Evolutionary conservation across 1,140 invertebrate species (phyloP).

Genomic region (Gonioctena quinquepunctata): DNA sequence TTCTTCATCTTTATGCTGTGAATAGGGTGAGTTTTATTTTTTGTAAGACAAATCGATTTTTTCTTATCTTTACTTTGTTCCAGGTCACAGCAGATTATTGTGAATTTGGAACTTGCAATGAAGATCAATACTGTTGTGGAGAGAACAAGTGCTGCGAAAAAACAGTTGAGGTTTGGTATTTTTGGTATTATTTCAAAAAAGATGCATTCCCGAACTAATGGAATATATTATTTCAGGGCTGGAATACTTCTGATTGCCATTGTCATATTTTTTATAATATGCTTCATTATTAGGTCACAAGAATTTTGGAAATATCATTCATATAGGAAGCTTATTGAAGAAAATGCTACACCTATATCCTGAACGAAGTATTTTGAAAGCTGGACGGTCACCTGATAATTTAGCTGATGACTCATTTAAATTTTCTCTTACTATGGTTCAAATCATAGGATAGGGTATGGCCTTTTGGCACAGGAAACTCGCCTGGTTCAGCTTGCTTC

Average conservation of each 20-base stretch:
- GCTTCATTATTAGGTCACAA: background rate
- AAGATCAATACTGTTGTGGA: conserved; percentile 13
- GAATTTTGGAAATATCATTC: background rate
- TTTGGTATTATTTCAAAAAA: background rate
- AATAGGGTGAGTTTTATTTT: background rate
- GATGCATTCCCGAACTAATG: background rate
- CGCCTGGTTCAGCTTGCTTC: too few relatives aligned
- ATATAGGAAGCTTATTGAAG: background rate
- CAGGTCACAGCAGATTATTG: conserved; percentile 1
- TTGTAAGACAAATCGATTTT: background rate
- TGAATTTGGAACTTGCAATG: conserved; percentile 7
- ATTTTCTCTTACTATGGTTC: too few relatives aligned
- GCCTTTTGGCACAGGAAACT: too few relatives aligned
- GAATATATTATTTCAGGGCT: conserved; percentile 5
- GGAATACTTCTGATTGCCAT: conserved; percentile 4
- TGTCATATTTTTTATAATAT: background rate
- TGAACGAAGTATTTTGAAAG: too few relatives aligned
- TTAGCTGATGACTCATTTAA: too few relatives aligned
- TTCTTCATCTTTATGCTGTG: background rate
- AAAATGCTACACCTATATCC: background rate
- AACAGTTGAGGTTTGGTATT: conserved; percentile 8
- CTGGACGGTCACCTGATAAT: too few relatives aligned
- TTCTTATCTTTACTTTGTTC: background rate
- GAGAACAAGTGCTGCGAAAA: conserved; percentile 11
- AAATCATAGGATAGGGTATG: too few relatives aligned